Evolutionary conservation across 2,113 vertebrate genomes (phyloP).

Genomic region (Python bivittatus): DNA sequence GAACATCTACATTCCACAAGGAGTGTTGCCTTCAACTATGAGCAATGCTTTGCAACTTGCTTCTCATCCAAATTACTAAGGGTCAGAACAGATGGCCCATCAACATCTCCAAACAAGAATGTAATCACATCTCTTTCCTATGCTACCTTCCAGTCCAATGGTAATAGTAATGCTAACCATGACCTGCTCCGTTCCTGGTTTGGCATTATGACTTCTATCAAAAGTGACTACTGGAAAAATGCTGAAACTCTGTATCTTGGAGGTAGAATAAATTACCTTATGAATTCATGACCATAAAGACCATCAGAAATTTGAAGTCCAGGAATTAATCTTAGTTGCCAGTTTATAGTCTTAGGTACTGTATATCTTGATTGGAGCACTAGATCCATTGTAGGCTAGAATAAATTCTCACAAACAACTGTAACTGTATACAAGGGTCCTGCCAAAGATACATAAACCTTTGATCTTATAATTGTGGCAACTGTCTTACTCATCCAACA

Average conservation of each 20-base stretch:
- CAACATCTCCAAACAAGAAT: not conserved
- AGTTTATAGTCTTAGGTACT: not conserved
- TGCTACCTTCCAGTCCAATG: not conserved
- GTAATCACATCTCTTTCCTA: not conserved
- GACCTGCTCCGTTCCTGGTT: not conserved
- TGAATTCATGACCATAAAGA: not conserved
- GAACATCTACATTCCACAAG: not conserved
- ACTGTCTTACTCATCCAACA: not conserved
- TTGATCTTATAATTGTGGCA: not conserved
- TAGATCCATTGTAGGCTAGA: not conserved
- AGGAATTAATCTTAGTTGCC: not conserved
- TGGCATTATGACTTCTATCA: not conserved
- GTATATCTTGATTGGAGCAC: not conserved
- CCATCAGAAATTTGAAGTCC: not conserved
- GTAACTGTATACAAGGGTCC: not conserved
- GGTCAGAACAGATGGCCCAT: not conserved
- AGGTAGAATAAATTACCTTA: not conserved
- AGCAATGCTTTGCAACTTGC: not conserved
- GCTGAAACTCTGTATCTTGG: slow-evolving; percentile 1
- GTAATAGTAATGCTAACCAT: not conserved
- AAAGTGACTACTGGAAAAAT: not conserved
- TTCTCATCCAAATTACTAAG: not conserved
- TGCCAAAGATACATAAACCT: not conserved
- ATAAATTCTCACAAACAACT: not conserved
- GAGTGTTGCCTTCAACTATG: not conserved